Evolutionary conservation across 2,888 invertebrate genomes (phyloP).

Genomic region (Mimachlamys varia): DNA sequence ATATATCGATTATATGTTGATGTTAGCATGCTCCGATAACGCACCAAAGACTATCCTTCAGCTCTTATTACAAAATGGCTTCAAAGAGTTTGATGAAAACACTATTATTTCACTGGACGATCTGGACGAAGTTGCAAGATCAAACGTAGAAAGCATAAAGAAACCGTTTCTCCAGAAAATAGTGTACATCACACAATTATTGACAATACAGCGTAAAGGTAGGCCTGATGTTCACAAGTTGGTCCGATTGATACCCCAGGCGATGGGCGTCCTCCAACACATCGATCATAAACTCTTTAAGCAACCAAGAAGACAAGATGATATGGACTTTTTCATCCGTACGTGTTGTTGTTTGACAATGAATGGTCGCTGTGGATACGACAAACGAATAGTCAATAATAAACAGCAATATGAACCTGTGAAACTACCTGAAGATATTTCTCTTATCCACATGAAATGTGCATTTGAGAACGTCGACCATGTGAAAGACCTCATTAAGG

Average conservation of each 20-base stretch:
- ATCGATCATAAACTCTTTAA: not conserved
- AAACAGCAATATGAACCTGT: not conserved
- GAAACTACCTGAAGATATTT: not conserved
- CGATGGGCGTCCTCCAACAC: not conserved
- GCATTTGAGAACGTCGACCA: not conserved
- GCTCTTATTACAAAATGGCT: not conserved
- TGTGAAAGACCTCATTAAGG: slow-evolving; percentile 16
- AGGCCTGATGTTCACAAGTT: not conserved
- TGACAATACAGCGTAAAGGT: not conserved
- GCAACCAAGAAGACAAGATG: not conserved
- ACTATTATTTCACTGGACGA: not conserved
- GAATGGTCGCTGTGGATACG: not conserved
- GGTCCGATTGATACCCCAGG: not conserved
- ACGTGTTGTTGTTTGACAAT: not conserved
- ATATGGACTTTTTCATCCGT: not conserved
- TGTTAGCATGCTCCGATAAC: not conserved
- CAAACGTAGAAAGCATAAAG: not conserved
- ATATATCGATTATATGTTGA: not conserved
- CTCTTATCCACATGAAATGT: not conserved
- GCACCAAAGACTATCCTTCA: not conserved
- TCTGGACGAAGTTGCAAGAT: not conserved
- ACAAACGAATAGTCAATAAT: not conserved
- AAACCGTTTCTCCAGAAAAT: not conserved
- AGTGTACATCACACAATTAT: not conserved
- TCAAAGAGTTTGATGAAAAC: not conserved